Evolutionary conservation across 2,113 vertebrate species (phyloP).

Genomic region (Heptranchias perlo): DNA sequence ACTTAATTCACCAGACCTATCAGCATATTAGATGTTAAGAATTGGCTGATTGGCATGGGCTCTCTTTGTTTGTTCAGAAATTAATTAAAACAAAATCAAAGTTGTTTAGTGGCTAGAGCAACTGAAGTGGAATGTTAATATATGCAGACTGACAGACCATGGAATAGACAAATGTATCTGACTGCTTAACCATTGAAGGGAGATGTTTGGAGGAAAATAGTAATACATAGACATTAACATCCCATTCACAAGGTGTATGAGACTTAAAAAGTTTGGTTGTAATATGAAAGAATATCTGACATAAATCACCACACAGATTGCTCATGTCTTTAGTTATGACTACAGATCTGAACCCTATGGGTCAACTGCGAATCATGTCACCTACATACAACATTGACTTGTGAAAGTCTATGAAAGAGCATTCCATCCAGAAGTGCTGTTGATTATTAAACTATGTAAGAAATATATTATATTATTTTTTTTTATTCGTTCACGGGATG

Average conservation of each 20-base stretch:
- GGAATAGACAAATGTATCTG: background rate
- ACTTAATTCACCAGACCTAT: background rate
- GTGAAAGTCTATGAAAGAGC: background rate
- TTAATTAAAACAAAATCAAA: background rate
- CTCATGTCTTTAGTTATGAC: background rate
- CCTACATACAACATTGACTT: background rate
- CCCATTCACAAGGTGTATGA: background rate
- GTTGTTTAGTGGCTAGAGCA: background rate
- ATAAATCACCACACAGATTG: background rate
- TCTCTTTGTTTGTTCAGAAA: background rate
- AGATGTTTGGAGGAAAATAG: background rate
- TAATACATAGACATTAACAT: background rate
- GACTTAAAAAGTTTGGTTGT: background rate
- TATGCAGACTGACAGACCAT: background rate
- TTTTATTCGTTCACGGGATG: too few species aligned
- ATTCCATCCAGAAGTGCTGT: background rate
- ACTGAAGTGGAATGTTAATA: background rate
- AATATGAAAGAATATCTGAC: background rate
- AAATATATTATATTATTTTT: too few species aligned
- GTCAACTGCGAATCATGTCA: background rate
- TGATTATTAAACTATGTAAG: background rate
- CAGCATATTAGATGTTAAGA: background rate
- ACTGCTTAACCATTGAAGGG: background rate
- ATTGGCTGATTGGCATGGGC: background rate
- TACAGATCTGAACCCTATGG: background rate